These are phyloP conservation scores for Lithophane semibrunnea DNA, from an alignment of 2,888 invertebrate genomes.

Conservation along the genomic window DNA sequence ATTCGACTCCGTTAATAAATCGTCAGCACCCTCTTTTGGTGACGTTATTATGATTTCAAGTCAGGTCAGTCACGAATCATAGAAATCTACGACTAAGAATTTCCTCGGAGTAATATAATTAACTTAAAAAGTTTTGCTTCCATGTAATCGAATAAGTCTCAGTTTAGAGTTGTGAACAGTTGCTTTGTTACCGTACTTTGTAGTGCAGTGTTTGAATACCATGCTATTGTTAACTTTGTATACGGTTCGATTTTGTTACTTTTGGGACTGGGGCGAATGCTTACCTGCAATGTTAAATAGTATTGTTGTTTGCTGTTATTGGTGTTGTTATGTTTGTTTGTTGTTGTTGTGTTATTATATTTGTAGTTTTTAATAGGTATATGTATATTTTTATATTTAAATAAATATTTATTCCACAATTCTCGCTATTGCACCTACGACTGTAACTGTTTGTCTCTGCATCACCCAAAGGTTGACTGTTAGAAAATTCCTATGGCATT, in stretches of 20 bases:
- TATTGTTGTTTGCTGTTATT: too few relatives aligned
- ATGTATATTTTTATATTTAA: too few relatives aligned
- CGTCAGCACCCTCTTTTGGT: not conserved
- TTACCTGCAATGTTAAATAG: not conserved
- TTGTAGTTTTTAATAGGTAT: too few relatives aligned
- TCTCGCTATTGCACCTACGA: too few relatives aligned
- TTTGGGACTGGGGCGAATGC: not conserved
- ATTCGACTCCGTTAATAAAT: not conserved
- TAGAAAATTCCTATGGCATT: too few relatives aligned
- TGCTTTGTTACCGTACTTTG: slow-evolving; percentile 13
- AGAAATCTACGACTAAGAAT: not conserved
- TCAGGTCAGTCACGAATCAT: too few relatives aligned
- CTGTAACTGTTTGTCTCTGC: too few relatives aligned
- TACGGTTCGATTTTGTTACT: not conserved
- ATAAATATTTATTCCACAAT: too few relatives aligned
- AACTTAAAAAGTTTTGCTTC: slow-evolving; percentile 33
- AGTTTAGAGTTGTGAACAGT: slow-evolving; percentile 22
- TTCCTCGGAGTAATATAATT: slow-evolving; percentile 9
- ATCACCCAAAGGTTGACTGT: too few relatives aligned
- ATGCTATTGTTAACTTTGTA: slow-evolving; percentile 11
- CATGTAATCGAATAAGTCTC: slow-evolving; percentile 32
- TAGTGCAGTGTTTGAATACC: slow-evolving; percentile 20
- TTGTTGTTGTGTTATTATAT: too few relatives aligned
- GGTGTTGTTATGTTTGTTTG: too few relatives aligned
- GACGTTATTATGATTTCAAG: not conserved